phyloP scores from a whole-genome alignment of 2,797 vertebrate genomes.

The Manis crassicaudata region DNA sequence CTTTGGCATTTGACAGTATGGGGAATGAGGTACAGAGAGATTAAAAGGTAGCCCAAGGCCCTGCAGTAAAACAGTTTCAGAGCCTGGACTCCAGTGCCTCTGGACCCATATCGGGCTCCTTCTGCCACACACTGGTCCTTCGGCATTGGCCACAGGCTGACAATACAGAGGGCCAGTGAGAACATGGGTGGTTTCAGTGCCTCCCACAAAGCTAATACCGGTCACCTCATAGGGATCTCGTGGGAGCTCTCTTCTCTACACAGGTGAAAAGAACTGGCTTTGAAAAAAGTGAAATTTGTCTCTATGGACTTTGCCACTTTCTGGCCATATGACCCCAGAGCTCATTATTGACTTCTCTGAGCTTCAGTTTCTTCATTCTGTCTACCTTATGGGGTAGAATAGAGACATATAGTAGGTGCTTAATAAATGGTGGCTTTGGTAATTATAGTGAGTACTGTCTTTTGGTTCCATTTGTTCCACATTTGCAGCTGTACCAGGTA shows the following conservation, averaged over 20 bases:
- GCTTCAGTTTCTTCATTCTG: not conserved
- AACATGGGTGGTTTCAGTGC: not conserved
- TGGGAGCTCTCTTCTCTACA: not conserved
- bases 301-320: not conserved
- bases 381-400: not conserved
- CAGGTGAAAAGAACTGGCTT: not conserved
- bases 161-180: not conserved
- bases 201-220: not conserved
- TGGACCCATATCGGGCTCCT: not conserved
- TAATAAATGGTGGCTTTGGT: not conserved
- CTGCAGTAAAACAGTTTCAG: not conserved
- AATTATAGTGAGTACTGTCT: not conserved
- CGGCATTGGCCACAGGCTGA: not conserved
- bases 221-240: not conserved
- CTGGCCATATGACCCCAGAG: not conserved
- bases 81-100: not conserved
- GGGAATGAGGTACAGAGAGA: not conserved
- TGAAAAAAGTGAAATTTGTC: not conserved
- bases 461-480: not conserved
- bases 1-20: not conserved
- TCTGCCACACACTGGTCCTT: not conserved
- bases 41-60: not conserved
- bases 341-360: not conserved
- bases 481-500: not conserved
- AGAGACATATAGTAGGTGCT: not conserved